Percentiles rank a stretch among this genome's conserved stretches.
These are phyloP conservation scores for Drosophila punjabiensis DNA, from an alignment of 1,140 invertebrate genomes.

Conservation along the genomic window DNA sequence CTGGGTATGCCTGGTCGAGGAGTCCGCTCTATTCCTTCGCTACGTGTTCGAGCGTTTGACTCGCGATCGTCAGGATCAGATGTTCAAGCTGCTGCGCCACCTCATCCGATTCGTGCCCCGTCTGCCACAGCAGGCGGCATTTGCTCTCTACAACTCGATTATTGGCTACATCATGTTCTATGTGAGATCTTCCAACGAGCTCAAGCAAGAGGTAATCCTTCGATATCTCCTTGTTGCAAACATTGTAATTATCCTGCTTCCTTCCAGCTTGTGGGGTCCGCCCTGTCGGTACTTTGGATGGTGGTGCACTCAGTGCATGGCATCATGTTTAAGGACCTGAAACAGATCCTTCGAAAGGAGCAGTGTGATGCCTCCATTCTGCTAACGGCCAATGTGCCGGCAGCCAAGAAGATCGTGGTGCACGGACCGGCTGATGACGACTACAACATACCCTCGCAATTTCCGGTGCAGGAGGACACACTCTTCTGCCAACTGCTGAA, in stretches of 20 bases:
- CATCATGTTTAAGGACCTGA: slow-evolving; percentile 99
- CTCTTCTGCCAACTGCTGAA: slow-evolving; percentile 98
- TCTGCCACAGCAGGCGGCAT: slow-evolving; percentile 98
- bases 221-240: neutral
- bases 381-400: slow-evolving; percentile 99
- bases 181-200: slow-evolving; percentile 96
- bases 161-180: slow-evolving; percentile 99
- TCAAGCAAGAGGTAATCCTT: slow-evolving; percentile 91
- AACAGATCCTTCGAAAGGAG: slow-evolving; percentile 99
- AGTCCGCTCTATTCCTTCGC: slow-evolving; percentile 97
- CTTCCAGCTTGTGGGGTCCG: slow-evolving; percentile 92
- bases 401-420: slow-evolving; percentile 99
- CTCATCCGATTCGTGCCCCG: slow-evolving; percentile 97
- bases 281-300: slow-evolving; percentile 98
- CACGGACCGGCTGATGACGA: slow-evolving; percentile 92
- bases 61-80: slow-evolving; percentile 96
- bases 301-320: slow-evolving; percentile 98
- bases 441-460: slow-evolving; percentile 98
- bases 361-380: slow-evolving; percentile 99
- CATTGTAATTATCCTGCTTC: no score
- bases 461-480: slow-evolving; percentile 99
- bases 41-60: slow-evolving; percentile 98
- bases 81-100: slow-evolving; percentile 97
- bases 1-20: slow-evolving; percentile 99
- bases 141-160: slow-evolving; percentile 99